These are phyloP conservation scores for Masnerella sp. DNA, from an alignment of 2,888 invertebrate species.

Conservation along the genomic window DNA sequence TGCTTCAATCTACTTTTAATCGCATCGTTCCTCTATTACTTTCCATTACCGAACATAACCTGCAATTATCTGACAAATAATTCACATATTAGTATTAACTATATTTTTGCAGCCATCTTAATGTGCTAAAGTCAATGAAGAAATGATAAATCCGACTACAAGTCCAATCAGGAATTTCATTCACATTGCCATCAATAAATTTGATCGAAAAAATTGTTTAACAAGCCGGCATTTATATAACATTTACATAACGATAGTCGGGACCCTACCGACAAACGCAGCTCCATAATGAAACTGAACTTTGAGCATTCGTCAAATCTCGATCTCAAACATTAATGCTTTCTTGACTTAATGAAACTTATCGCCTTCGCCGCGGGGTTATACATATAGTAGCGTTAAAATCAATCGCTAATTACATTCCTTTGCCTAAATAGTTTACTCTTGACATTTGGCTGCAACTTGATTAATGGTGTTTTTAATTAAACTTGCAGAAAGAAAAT, in stretches of 20 bases:
- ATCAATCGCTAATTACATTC: constrained; percentile 58
- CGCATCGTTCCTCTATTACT: too few species aligned
- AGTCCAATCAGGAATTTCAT: constrained; percentile 14
- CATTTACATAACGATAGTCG: constrained; percentile 39
- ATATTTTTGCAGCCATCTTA: not conserved
- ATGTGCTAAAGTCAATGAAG: not conserved
- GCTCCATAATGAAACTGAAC: constrained; percentile 36
- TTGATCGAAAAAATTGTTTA: constrained; percentile 9
- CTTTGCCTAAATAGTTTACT: constrained; percentile 48
- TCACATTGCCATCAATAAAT: constrained; percentile 11
- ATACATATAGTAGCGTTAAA: constrained; percentile 44
- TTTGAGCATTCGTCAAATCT: constrained; percentile 49
- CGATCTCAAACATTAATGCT: constrained; percentile 37
- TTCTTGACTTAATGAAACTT: constrained; percentile 49
- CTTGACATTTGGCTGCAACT: constrained; percentile 39
- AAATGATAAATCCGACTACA: constrained; percentile 27
- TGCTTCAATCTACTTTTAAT: too few species aligned
- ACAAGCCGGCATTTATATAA: constrained; percentile 32
- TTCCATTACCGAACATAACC: too few species aligned
- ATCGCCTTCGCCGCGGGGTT: constrained; percentile 30
- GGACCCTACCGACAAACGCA: constrained; percentile 21
- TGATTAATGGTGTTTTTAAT: constrained; percentile 56
- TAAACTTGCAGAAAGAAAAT: constrained; percentile 34
- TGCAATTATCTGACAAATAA: too few species aligned
- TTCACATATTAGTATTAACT: too few species aligned